Evolutionary conservation across 2,888 invertebrate species (phyloP).

Genomic region (Pemphredon lugubris): DNA sequence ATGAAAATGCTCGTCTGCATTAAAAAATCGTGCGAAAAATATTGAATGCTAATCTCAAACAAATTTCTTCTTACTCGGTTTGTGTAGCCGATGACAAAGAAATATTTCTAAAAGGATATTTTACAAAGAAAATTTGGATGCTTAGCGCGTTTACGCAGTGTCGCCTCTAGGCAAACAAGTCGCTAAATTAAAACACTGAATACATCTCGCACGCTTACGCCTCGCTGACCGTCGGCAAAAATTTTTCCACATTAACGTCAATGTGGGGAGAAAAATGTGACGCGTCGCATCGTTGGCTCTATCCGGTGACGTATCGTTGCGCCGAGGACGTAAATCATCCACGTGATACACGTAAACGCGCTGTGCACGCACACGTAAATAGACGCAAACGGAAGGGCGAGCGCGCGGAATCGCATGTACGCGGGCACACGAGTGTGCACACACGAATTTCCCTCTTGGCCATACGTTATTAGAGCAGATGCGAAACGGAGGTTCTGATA

Average conservation of each 20-base stretch:
- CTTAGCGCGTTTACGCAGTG: no score
- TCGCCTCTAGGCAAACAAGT: no score
- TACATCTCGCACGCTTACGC: no score
- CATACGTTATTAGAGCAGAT: constrained; percentile 71
- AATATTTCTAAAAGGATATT: no score
- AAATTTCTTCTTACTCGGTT: no score
- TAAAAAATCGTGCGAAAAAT: no score
- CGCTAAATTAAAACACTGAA: no score
- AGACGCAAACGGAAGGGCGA: constrained; percentile 22
- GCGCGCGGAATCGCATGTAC: constrained; percentile 16
- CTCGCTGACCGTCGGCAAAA: not conserved
- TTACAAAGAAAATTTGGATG: no score
- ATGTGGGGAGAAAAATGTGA: constrained; percentile 35
- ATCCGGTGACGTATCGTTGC: constrained; percentile 56
- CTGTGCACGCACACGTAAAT: constrained; percentile 58
- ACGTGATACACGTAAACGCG: constrained; percentile 26
- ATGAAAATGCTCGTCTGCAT: no score
- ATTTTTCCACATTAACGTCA: not conserved
- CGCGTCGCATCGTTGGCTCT: constrained; percentile 21
- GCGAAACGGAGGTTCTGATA: constrained; percentile 71
- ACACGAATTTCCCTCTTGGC: constrained; percentile 28
- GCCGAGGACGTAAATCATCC: constrained; percentile 63
- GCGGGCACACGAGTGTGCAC: constrained; percentile 4
- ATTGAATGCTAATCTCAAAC: no score
- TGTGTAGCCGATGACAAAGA: no score